Base-by-base conservation (phyloP, 2,888 invertebrate species). In the Drosophila borealis region DNA sequence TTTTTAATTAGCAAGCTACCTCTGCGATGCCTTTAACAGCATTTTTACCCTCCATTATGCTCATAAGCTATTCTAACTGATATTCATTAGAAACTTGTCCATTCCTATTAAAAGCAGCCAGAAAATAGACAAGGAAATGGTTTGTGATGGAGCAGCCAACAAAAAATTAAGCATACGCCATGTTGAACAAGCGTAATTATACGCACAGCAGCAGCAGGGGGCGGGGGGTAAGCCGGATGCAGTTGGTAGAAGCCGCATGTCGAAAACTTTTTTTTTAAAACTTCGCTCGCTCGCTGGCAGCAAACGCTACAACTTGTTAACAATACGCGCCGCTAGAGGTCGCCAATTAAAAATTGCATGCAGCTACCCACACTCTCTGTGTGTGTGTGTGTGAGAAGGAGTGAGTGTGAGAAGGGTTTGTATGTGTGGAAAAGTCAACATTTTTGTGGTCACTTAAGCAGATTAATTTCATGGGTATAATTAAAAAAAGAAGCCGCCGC, bases 371-470 rank as follows among this genome's bases (percentile, higher is more conserved):
- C 29, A n/a, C 13, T 10, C 14, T 14, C 5, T 42, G 17, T 8
- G 19, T 14, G 33, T 39, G 42, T 48, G 56, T 56, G 62, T 9
- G 49, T 42, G 56, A 56, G 44, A 14, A 17, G 17, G 63, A 21
- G 51, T 36, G 36, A 42, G 67, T 49, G 51, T 55, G 44, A 46
- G 69, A 46, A 45, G 64, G 51, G 51, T 51, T 44, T 49, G 69
- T 51, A 69, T 68, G 70, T 61, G 59, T 21, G 64, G 37, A 45
- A 77, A 77, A 88, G 85, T 85, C 88, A 82, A 88, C 85, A 86
- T 88, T 88, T 88, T 88, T 86, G 88, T 88, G 85, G 85, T 81
- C 85, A 88, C 85, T 86, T 86, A 86, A 86, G 85, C 88, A 88
- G 85, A 86, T 86, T 86, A 86, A 86, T 88, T 88, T 82, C 85